phyloP scores from a whole-genome alignment of 2,888 invertebrate genomes.

The Idaea dimidiata region DNA sequence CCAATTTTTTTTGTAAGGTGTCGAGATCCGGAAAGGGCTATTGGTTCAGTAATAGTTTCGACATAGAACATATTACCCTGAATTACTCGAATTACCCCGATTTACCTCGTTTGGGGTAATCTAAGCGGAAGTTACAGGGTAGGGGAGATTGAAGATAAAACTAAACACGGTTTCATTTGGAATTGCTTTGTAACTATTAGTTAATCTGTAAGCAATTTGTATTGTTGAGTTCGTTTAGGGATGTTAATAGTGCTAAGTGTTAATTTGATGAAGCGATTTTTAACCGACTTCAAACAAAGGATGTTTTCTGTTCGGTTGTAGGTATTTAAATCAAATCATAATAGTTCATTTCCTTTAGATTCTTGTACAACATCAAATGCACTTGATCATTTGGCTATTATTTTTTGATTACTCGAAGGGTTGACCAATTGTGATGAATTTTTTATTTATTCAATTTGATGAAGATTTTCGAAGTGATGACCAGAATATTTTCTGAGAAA shows the following conservation, averaged over 20 bases:
- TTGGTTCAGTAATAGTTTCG: conserved; percentile 44
- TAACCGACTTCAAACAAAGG: neutral
- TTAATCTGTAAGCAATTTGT: neutral
- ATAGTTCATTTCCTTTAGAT: no score
- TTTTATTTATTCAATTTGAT: no score
- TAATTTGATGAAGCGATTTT: neutral
- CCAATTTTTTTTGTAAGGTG: conserved; percentile 53
- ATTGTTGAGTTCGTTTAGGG: conserved; percentile 2
- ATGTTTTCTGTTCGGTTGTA: no score
- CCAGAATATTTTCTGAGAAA: no score
- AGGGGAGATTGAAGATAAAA: neutral
- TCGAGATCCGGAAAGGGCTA: conserved; percentile 57
- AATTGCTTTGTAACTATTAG: neutral
- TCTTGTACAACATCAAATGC: no score
- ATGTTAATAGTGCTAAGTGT: neutral
- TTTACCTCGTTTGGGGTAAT: conserved; percentile 51
- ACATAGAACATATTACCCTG: conserved; percentile 42
- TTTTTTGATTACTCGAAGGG: no score
- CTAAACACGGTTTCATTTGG: neutral
- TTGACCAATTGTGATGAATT: no score
- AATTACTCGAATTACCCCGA: neutral
- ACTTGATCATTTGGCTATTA: no score
- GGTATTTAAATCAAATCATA: no score
- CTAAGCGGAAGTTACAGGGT: conserved; percentile 49
- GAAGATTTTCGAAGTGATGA: no score